phyloP scores from a whole-genome alignment of 2,113 vertebrate genomes.

The Canis aureus region DNA sequence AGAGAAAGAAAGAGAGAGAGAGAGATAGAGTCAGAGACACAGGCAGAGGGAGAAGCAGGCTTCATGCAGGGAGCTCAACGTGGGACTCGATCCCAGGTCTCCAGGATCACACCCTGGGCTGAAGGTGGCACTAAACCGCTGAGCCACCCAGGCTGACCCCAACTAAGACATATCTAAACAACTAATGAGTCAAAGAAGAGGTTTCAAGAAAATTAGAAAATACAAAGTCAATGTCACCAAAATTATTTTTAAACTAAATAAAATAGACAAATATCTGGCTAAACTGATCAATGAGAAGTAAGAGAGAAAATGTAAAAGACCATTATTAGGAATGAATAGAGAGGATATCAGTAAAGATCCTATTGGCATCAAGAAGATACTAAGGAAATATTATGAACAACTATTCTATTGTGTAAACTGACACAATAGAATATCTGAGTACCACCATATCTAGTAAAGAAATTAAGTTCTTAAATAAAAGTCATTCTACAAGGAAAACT shows the following conservation, averaged over 20 bases:
- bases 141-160: too few species aligned
- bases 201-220: neutral
- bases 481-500: neutral
- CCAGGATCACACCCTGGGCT: too few species aligned
- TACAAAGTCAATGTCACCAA: neutral
- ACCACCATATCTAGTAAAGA: neutral
- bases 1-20: too few species aligned
- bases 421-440: neutral
- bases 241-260: slow-evolving; percentile 5
- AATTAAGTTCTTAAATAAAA: neutral
- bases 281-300: neutral
- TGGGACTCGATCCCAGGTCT: too few species aligned
- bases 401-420: neutral
- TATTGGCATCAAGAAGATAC: neutral
- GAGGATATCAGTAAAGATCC: neutral
- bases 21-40: too few species aligned
- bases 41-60: too few species aligned
- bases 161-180: slow-evolving; percentile 33
- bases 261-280: neutral
- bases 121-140: too few species aligned
- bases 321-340: neutral
- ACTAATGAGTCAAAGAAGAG: neutral
- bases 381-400: neutral
- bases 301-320: neutral
- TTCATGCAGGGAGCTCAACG: too few species aligned